Base-by-base conservation (phyloP, 2,888 invertebrate species). In the Platycnemis pennipes region DNA sequence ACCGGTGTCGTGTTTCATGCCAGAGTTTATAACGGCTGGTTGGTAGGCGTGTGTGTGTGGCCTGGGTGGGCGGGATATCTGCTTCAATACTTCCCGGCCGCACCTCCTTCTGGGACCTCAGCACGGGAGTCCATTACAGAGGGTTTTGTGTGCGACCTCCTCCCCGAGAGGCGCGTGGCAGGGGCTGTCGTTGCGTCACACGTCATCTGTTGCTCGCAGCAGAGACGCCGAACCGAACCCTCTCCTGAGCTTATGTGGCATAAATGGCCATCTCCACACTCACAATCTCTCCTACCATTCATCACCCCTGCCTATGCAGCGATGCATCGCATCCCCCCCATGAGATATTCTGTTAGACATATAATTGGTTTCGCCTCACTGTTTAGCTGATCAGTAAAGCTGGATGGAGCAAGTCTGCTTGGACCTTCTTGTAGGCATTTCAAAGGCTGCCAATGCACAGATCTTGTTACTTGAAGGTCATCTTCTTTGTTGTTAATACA, bases 141-240 rank as follows among this genome's bases (percentile, higher is more conserved):
- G 37, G 37, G 77, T 37, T 77, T 77, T 37, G 77, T 77, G 13
- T 16, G 13, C 37, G 37, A 13, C 16, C 37, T 37, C n/a, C 11
- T 37, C 37, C 77, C 77, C 77, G 37, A 11, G 37, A 22, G n/a
- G 63, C 63, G n/a, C 63, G 63, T 63, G 63, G 63, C 63, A 63
- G 63, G 63, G 63, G n/a, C 26, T 63, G 63, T 63, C 63, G n/a
- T 63, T 63, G 63, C 63, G n/a, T n/a, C 63, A 63, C 63, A n/a
- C 26, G 49, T 63, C 63, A 63, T 26, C 63, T 63, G 63, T 63
- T 63, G 63, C 63, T 26, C 26, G 26, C 2, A 8, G 2, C 63
- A 4, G 63, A n/a, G 63, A 2, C 63, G 22, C 63, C 53, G 53
- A 19, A 53, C 1, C 53, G 53, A 5, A n/a, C n/a, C 63, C 26